Percentiles rank a stretch among this genome's conserved stretches.
Evolutionary conservation across 2,797 vertebrate species (phyloP).

Genomic region (Dipus sagitta): DNA sequence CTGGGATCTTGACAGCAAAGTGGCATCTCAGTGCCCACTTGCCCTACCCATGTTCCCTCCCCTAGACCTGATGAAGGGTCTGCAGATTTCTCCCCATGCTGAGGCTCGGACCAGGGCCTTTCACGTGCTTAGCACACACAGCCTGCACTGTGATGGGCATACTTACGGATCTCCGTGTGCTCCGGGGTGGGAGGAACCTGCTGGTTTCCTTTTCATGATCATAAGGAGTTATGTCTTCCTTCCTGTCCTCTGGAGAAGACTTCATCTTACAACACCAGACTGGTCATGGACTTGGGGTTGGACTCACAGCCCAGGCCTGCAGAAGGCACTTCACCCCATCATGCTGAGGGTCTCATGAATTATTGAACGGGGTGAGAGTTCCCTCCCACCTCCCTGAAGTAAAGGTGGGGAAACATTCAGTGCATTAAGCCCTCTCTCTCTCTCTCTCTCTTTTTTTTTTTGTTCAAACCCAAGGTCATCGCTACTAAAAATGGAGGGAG

Average conservation of each 20-base stretch:
- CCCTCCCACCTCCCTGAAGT: conserved; percentile 57
- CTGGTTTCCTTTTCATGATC: not conserved
- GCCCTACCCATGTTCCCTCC: not conserved
- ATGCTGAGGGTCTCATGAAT: conserved; percentile 79
- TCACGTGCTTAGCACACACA: too few relatives aligned
- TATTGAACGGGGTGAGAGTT: conserved; percentile 79
- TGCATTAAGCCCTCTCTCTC: conserved; percentile 77
- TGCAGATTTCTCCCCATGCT: not conserved
- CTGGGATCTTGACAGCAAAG: not conserved
- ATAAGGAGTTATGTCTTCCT: not conserved
- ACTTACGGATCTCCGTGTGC: not conserved
- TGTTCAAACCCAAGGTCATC: conserved; percentile 67
- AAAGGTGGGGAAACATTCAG: conserved; percentile 63
- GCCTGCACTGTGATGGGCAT: not conserved
- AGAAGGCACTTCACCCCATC: conserved; percentile 25
- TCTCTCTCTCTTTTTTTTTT: conserved; percentile 9
- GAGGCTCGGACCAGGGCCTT: not conserved
- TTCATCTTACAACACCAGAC: not conserved
- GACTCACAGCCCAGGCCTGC: not conserved
- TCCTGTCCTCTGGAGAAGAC: not conserved
- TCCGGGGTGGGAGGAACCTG: too few relatives aligned
- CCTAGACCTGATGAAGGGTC: not conserved
- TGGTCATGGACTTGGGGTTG: not conserved
- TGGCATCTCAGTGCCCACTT: not conserved
- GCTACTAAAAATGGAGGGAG: conserved; percentile 49